Conservation (phyloP, 2,888 invertebrate species). For the Seira ritae region DNA sequence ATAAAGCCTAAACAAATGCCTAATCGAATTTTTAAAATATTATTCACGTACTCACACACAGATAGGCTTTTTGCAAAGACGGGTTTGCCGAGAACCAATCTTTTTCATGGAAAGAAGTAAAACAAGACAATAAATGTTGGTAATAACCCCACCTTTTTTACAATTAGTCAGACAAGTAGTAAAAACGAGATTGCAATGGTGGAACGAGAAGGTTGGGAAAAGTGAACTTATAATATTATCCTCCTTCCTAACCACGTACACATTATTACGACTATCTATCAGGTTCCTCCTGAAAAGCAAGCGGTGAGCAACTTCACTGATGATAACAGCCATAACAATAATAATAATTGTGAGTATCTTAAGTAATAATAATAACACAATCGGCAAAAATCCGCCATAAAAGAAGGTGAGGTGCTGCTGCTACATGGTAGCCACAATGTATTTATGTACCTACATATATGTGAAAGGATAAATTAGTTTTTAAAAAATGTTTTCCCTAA, state of each 20-base stretch:
- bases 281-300: not conserved
- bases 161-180: constrained; percentile 31
- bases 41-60: not conserved
- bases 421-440: not conserved
- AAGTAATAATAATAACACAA: constrained; percentile 3
- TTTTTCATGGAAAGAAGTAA: not conserved
- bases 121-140: constrained; percentile 19
- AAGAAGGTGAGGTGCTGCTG: not conserved
- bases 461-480: not conserved
- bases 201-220: not conserved
- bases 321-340: constrained; percentile 1
- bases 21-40: not conserved
- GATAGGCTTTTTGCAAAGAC: constrained; percentile 5
- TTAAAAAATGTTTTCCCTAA: not conserved
- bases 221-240: not conserved
- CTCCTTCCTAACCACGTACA: not conserved
- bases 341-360: not conserved
- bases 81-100: not conserved
- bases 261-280: not conserved
- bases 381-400: not conserved
- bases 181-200: constrained; percentile 26
- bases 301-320: not conserved
- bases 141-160: constrained; percentile 21
- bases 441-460: too few relatives aligned
- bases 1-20: not conserved